These are phyloP conservation scores for Cynopterus sphinx DNA, from an alignment of 2,797 vertebrate species.

Conservation along the genomic window DNA sequence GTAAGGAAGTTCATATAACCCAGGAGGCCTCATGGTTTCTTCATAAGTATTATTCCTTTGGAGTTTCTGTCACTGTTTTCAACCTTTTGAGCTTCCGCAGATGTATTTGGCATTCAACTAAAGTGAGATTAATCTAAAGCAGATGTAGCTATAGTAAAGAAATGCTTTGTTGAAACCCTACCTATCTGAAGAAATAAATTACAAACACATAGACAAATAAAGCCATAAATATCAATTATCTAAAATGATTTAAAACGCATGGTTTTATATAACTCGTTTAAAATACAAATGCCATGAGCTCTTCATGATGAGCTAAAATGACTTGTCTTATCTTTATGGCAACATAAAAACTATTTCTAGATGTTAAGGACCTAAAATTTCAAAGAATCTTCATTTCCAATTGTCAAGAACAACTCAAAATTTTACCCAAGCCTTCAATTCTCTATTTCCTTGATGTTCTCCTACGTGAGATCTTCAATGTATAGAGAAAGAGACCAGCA, in stretches of 20 bases:
- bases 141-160: background rate
- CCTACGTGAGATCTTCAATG: background rate
- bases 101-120: slow-evolving; percentile 19
- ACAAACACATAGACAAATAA: background rate
- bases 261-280: slow-evolving; percentile 34
- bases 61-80: slow-evolving; percentile 11
- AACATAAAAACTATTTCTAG: slow-evolving; percentile 12
- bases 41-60: slow-evolving; percentile 26
- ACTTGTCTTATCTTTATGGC: background rate
- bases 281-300: background rate
- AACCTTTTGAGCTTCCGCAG: slow-evolving; percentile 41
- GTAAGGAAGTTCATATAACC: background rate
- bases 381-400: background rate
- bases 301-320: slow-evolving; percentile 6
- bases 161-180: background rate
- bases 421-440: background rate
- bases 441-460: background rate
- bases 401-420: background rate
- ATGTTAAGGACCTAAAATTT: background rate
- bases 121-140: slow-evolving; percentile 23
- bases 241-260: slow-evolving; percentile 31
- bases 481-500: background rate
- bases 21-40: background rate
- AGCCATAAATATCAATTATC: slow-evolving; percentile 37
- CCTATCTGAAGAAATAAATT: background rate